Percentiles rank a stretch among this genome's conserved stretches.
phyloP scores from a whole-genome alignment of 2,888 invertebrate genomes.

The Lysandra bellargus region DNA sequence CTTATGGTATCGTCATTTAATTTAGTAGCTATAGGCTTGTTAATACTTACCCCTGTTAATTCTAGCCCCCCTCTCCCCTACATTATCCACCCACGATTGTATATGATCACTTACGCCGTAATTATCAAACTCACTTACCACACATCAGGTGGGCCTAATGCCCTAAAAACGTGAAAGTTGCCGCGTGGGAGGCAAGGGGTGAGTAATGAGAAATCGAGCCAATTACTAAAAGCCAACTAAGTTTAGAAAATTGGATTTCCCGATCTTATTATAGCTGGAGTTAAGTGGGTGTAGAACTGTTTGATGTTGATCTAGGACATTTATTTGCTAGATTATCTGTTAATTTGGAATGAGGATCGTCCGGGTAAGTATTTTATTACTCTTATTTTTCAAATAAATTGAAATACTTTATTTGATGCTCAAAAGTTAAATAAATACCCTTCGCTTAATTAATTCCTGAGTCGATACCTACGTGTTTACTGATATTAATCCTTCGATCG shows the following conservation, averaged over 20 bases:
- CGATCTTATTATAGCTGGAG: neutral
- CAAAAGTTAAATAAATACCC: too few relatives aligned
- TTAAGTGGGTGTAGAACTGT: conserved; percentile 3
- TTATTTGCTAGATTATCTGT: neutral
- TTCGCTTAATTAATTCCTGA: too few relatives aligned
- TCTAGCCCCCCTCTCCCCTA: neutral
- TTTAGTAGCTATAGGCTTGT: too few relatives aligned
- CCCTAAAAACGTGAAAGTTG: conserved; percentile 9
- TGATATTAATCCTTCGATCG: too few relatives aligned
- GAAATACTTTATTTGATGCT: too few relatives aligned
- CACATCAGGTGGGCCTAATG: conserved; percentile 1
- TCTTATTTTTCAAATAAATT: too few relatives aligned
- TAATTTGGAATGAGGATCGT: too few relatives aligned
- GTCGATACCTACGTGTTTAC: too few relatives aligned
- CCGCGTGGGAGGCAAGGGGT: conserved; percentile 15
- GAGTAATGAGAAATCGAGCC: conserved; percentile 23
- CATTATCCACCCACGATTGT: neutral
- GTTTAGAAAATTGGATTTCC: conserved; percentile 23
- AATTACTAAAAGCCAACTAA: conserved; percentile 19
- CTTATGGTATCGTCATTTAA: too few relatives aligned
- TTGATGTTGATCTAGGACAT: neutral
- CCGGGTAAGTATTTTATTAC: too few relatives aligned
- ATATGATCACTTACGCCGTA: neutral
- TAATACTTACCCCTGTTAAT: too few relatives aligned
- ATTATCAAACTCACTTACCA: neutral